Conservation (phyloP, 1,140 invertebrate species). For the Magallana angulata region DNA sequence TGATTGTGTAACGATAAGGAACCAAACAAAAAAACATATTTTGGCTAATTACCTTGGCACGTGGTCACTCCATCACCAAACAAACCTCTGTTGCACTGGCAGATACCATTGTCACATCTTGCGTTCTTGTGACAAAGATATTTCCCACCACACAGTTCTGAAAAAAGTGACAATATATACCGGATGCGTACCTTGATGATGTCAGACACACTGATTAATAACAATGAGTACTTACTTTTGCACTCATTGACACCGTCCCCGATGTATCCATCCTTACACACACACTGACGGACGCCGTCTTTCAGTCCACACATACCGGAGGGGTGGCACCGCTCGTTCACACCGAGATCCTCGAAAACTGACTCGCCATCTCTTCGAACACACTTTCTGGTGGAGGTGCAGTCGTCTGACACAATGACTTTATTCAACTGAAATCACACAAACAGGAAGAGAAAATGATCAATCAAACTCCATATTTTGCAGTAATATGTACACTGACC, state of each 20-base stretch:
- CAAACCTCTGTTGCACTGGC: slow-evolving; percentile 35
- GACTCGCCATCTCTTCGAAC: slow-evolving; percentile 36
- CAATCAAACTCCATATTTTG: not conserved
- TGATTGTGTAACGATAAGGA: no score
- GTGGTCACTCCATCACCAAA: slow-evolving; percentile 40
- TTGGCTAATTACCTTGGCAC: slow-evolving; percentile 24
- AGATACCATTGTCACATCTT: slow-evolving; percentile 36
- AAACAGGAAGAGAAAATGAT: not conserved
- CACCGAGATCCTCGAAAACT: not conserved
- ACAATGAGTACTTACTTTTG: slow-evolving; percentile 38
- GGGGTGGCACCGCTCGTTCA: slow-evolving; percentile 39
- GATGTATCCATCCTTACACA: slow-evolving; percentile 50
- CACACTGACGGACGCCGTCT: slow-evolving; percentile 51
- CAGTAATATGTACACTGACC: no score
- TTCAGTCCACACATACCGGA: slow-evolving; percentile 51
- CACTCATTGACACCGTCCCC: slow-evolving; percentile 57
- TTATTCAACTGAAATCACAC: slow-evolving; percentile 26
- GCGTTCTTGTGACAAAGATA: slow-evolving; percentile 43
- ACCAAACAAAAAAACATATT: not conserved
- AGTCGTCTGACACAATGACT: slow-evolving; percentile 45
- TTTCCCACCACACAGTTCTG: slow-evolving; percentile 48
- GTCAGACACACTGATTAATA: not conserved
- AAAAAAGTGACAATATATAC: not conserved
- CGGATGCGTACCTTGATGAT: not conserved
- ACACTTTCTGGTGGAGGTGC: slow-evolving; percentile 46